A percentile compares a stretch with the other conserved stretches of the same genome.
These are phyloP conservation scores for Atherinomorus stipes DNA, from an alignment of 2,113 vertebrate genomes.

Conservation along the genomic window DNA sequence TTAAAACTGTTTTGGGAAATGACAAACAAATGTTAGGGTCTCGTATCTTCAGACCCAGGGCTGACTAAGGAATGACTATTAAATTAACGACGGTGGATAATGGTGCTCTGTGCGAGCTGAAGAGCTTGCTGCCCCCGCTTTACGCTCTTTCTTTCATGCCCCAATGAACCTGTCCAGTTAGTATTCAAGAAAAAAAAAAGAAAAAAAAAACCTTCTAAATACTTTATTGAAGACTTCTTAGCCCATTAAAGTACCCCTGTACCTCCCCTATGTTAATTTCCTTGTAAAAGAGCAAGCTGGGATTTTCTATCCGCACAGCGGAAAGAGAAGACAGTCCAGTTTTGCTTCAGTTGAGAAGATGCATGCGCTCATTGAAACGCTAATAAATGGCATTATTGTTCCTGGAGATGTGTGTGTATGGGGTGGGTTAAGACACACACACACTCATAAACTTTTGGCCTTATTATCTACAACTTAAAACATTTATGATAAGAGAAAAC, in stretches of 20 bases:
- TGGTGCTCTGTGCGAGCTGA: constrained; percentile 74
- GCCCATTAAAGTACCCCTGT: constrained; percentile 82
- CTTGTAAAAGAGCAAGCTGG: constrained; percentile 78
- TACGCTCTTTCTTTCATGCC: constrained; percentile 80
- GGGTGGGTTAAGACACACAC: constrained; percentile 35
- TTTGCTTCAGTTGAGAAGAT: constrained; percentile 79
- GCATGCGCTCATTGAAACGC: constrained; percentile 61
- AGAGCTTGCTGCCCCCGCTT: constrained; percentile 71
- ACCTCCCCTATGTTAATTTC: constrained; percentile 82
- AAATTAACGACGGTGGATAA: constrained; percentile 84
- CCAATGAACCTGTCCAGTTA: constrained; percentile 83
- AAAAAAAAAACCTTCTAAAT: constrained; percentile 80
- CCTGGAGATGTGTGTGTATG: constrained; percentile 44
- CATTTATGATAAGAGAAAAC: constrained; percentile 62
- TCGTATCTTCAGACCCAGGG: constrained; percentile 70
- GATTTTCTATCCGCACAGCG: constrained; percentile 76
- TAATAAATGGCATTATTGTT: constrained; percentile 76
- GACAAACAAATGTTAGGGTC: constrained; percentile 80
- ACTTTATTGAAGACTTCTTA: constrained; percentile 82
- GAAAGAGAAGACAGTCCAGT: constrained; percentile 70
- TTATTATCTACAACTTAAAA: constrained; percentile 79
- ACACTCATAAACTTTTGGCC: constrained; percentile 57
- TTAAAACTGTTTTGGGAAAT: constrained; percentile 81
- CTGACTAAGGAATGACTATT: constrained; percentile 79
- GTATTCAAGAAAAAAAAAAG: constrained; percentile 50